Conservation (phyloP, 2,113 vertebrate genomes). For the Poecilia latipinna region DNA sequence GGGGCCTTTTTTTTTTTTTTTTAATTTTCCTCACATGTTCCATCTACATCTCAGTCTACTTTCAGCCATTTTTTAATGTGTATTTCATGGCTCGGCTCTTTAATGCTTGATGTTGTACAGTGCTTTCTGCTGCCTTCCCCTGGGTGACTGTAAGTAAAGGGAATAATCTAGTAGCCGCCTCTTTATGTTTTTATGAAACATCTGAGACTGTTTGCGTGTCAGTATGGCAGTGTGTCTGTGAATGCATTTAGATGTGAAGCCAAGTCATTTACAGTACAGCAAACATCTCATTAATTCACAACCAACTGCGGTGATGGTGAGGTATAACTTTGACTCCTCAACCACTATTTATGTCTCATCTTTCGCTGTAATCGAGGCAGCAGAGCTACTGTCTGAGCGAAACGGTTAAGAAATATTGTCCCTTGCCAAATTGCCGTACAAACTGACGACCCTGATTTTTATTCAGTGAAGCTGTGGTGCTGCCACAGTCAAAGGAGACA, state of each 20-base stretch:
- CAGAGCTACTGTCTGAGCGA: slow-evolving; percentile 10
- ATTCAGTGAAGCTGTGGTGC: slow-evolving; percentile 1
- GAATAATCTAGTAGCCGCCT: slow-evolving; percentile 63
- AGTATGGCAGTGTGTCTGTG: slow-evolving; percentile 50
- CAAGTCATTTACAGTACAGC: slow-evolving; percentile 7
- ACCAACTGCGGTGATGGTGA: slow-evolving; percentile 5
- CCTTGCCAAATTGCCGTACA: background rate
- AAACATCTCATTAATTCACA: slow-evolving; percentile 18
- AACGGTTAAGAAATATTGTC: background rate
- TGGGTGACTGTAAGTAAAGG: slow-evolving; percentile 57
- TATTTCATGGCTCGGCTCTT: slow-evolving; percentile 38
- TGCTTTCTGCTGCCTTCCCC: slow-evolving; percentile 56
- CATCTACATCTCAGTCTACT: slow-evolving; percentile 46
- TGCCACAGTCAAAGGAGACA: slow-evolving; percentile 19
- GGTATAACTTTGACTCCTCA: slow-evolving; percentile 10
- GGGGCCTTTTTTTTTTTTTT: slow-evolving; percentile 40
- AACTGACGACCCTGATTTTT: slow-evolving; percentile 14
- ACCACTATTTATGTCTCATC: slow-evolving; percentile 8
- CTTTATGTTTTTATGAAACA: slow-evolving; percentile 68
- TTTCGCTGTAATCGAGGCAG: slow-evolving; percentile 1
- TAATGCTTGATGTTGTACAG: slow-evolving; percentile 57
- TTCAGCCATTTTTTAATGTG: slow-evolving; percentile 44
- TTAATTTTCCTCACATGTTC: slow-evolving; percentile 7
- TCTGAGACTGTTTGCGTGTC: slow-evolving; percentile 57
- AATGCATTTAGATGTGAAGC: slow-evolving; percentile 28